Conservation (phyloP, 92 coral and sea anemone species). For the Umimayanthus chanpuru region DNA sequence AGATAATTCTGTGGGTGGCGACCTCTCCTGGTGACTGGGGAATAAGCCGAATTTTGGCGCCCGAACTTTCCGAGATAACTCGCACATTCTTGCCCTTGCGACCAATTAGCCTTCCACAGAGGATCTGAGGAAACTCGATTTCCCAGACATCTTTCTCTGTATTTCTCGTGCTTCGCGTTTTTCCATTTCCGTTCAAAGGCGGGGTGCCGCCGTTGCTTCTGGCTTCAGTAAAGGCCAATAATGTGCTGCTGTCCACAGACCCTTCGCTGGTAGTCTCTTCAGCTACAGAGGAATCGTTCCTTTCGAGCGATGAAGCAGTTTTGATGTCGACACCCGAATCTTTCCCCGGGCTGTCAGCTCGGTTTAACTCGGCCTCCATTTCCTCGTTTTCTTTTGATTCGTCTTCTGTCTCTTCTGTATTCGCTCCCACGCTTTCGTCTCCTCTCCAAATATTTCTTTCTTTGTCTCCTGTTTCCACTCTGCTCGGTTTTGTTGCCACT, state of each 20-base stretch:
- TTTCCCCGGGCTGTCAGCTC: constrained; percentile 53
- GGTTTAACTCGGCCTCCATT: constrained; percentile 4
- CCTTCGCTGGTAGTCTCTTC: constrained; percentile 85
- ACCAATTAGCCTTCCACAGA: constrained; percentile 95
- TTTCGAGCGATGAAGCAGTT: constrained; percentile 63
- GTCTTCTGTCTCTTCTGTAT: background rate
- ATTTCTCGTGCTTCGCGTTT: constrained; percentile 37
- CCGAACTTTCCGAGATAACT: constrained; percentile 84
- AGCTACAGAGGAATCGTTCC: constrained; percentile 68
- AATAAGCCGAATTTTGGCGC: constrained; percentile 93
- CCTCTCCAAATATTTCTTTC: background rate
- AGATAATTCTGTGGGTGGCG: constrained; percentile 90
- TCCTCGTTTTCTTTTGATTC: constrained; percentile 19
- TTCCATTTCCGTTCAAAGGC: constrained; percentile 48
- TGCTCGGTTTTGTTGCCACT: constrained; percentile 8
- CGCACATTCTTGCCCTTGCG: constrained; percentile 96
- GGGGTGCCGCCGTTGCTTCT: constrained; percentile 54
- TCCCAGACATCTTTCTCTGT: constrained; percentile 91
- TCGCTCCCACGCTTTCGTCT: constrained; percentile 8
- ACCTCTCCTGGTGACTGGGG: constrained; percentile 94
- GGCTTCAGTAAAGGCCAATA: constrained; percentile 70
- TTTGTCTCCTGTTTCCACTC: constrained; percentile 2
- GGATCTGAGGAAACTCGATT: constrained; percentile 92
- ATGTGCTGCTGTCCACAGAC: constrained; percentile 75
- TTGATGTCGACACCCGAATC: constrained; percentile 76